Evolutionary conservation across 2,888 invertebrate genomes (phyloP), one percentile per base, ranked within the genome.

Genomic region (Leucophora obtusa): DNA sequence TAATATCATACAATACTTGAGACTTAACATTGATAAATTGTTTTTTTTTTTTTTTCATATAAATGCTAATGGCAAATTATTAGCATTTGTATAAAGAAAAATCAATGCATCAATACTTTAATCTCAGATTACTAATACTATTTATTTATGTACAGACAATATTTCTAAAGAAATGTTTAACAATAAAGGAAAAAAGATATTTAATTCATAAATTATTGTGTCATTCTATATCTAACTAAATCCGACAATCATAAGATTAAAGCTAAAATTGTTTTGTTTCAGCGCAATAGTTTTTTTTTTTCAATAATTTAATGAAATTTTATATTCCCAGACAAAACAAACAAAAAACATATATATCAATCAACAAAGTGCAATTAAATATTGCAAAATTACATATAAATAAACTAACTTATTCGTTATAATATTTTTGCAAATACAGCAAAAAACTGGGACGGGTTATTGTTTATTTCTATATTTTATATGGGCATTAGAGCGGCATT

Each of bases 301-400:
- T 17, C n/a, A n/a, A n/a, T 14, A 35, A 51, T 54, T 28, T 58
- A 76, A 59, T 76, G 70, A 58, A 70, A 65, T 65, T 58, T 76
- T 70, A 70, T 38, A 70, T 65, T 63, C 70, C 51, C 76, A 76
- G 76, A 65, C 56, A 70, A 58, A 17, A 35, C n/a, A 15, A 63
- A 28, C 38, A 63, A 69, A n/a, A 38, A 53, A 18, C 38, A 59
- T 33, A 43, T 51, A 58, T 63, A 76, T 80, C 80, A 68, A 80
- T 72, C 75, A 63, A 63, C 68, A 68, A 59, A 68, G 66, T 75
- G 71, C 75, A 68, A 72, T 75, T 75, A 75, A 63, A 80, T 72
- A 63, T 71, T 79, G 54, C 65, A 50, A 65, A 66, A 54, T 28
- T 3, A 28, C 18, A 7, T 9, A 21, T 28, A 53, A 21, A 21